Base-by-base conservation (phyloP, 2,888 invertebrate genomes). In the Lapara coniferarum region DNA sequence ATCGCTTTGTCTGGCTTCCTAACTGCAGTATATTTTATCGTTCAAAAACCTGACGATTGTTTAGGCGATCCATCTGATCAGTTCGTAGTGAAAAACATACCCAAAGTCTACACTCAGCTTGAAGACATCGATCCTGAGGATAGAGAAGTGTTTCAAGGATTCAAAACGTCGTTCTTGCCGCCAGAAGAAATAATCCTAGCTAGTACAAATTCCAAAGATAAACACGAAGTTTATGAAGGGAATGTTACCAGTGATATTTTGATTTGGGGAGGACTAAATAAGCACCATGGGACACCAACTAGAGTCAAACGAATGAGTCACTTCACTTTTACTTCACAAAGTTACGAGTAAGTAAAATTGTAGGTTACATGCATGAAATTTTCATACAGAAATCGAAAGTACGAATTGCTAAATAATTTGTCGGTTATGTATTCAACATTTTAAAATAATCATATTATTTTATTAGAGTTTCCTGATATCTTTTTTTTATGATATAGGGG, bases 101-200 rank as follows among this genome's bases (percentile, higher is more conserved):
- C 93, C 2, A 85, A 84, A 75, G 75, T 83, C 10, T 93, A 91
- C 73, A 88, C 86, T 1, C 85, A 82, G 49, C 82, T 90, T 51
- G 94, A 94, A 77, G 79, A 82, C 12, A 80, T 88, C 3, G 89
- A 95, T 74, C 87, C 94, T 16, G 95, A 95, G 70, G 95, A 95
- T 71, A 88, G 95, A 68, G 95, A 95, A 66, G 88, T 96, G 0
- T 94, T 95, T 79, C 92, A 94, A 75, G 96, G 95, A 73, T 94
- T 95, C 68, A 93, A 95, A 66, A 96, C 96, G 0, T 95, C 95
- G 16, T 96, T 95, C 77, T 84, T 95, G 57, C 95, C 96, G 0
- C 86, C 89, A 0, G 95, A 95, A 69, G 93, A 93, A 59, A 86
- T 94, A 57, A 85, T 92, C 57, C 83, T 95, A 52, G 93, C 94